A percentile compares a stretch with the other conserved stretches of the same genome.
These are phyloP conservation scores for Vombatus ursinus DNA, from an alignment of 2,113 vertebrate genomes.

Conservation along the genomic window DNA sequence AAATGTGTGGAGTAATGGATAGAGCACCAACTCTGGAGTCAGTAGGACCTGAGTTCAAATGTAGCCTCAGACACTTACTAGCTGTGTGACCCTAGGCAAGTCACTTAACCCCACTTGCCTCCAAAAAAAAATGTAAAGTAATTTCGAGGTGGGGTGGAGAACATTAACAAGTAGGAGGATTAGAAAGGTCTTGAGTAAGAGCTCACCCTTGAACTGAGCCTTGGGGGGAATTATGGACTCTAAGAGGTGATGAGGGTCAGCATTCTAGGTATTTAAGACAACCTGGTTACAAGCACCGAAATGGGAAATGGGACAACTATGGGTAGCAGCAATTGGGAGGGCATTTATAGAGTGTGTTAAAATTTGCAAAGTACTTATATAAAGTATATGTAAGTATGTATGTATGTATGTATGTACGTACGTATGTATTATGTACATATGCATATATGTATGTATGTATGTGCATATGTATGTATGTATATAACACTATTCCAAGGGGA, in stretches of 20 bases:
- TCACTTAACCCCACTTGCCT: background rate
- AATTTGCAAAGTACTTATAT: background rate
- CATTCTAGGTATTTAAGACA: background rate
- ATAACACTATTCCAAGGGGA: background rate
- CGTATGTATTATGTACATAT: too few relatives aligned
- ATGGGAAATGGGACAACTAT: background rate
- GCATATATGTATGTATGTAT: too few relatives aligned
- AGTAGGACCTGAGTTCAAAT: background rate
- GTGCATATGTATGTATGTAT: too few relatives aligned
- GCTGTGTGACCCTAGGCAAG: background rate
- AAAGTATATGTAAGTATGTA: too few relatives aligned
- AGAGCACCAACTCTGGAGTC: background rate
- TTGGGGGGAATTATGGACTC: background rate
- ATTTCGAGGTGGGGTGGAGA: background rate
- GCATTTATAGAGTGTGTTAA: background rate
- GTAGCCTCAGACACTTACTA: background rate
- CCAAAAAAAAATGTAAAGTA: background rate
- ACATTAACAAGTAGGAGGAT: background rate
- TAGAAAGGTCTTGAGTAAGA: background rate
- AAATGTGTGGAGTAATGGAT: background rate
- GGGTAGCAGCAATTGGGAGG: background rate
- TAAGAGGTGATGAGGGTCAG: background rate
- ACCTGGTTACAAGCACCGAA: background rate
- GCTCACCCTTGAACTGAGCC: background rate
- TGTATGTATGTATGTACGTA: too few relatives aligned